These are phyloP conservation scores for Bombus consobrinus DNA, from an alignment of 1,140 invertebrate genomes.

Conservation along the genomic window DNA sequence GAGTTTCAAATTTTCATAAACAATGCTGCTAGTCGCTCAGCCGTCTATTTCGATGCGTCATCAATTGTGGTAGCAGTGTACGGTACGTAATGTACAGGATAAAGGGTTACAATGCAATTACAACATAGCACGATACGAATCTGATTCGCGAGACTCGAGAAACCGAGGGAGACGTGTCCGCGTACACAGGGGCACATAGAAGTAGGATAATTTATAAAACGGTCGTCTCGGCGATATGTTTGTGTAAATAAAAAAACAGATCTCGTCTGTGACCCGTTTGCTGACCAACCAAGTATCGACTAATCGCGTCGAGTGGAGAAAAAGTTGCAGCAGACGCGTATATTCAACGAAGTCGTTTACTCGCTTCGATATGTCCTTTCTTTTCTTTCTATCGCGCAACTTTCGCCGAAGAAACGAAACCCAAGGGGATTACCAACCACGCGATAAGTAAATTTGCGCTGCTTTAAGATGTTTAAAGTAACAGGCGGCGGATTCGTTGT, in stretches of 20 bases:
- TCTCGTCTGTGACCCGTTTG: constrained; percentile 37
- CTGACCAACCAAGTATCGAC: neutral
- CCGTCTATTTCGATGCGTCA: neutral
- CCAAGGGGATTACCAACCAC: neutral
- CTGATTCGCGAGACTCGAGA: neutral
- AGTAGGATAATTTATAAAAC: constrained; percentile 20
- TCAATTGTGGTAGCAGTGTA: constrained; percentile 5
- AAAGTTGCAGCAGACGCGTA: neutral
- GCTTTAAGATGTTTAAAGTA: neutral
- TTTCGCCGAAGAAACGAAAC: neutral
- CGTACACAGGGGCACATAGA: neutral
- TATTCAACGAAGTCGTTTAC: neutral
- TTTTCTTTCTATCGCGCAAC: neutral
- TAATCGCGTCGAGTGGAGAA: neutral
- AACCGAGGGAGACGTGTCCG: neutral
- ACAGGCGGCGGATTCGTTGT: neutral
- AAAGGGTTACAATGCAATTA: neutral
- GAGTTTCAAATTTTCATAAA: constrained; percentile 26
- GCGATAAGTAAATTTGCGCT: constrained; percentile 1
- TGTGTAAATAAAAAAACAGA: constrained; percentile 37
- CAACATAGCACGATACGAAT: neutral
- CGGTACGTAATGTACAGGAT: neutral
- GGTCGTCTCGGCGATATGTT: neutral
- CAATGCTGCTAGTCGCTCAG: neutral
- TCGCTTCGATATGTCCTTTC: no score